phyloP scores from a whole-genome alignment of 2,113 vertebrate genomes.

The Ranitomeya imitator region DNA sequence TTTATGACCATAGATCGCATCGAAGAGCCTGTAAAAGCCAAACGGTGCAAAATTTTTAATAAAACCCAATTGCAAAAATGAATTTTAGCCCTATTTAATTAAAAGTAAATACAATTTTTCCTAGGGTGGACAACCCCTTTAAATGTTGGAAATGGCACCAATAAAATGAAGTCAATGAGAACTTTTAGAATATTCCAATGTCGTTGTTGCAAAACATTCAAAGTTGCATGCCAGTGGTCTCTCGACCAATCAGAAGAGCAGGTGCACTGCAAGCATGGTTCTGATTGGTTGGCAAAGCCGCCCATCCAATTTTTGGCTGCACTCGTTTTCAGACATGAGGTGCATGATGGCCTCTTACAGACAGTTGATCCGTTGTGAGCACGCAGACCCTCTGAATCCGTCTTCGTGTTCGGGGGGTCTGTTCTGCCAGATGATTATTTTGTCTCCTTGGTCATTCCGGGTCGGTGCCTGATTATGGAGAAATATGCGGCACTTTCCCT shows the following conservation, averaged over 20 bases:
- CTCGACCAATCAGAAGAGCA: background rate
- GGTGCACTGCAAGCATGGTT: background rate
- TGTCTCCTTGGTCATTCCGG: conserved; percentile 8
- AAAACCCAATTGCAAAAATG: no score
- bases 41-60: no score
- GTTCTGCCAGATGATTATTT: background rate
- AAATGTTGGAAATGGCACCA: no score
- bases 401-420: background rate
- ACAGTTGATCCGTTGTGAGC: background rate
- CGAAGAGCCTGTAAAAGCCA: no score
- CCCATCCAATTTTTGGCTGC: no score
- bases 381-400: background rate
- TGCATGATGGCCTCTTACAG: background rate
- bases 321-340: no score
- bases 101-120: no score
- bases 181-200: background rate
- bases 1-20: no score
- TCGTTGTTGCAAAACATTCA: background rate
- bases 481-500: conserved; percentile 16
- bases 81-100: no score
- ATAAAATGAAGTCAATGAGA: background rate
- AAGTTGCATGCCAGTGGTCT: background rate
- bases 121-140: no score
- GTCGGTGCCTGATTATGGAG: conserved; percentile 51
- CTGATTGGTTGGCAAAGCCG: no score